These are phyloP conservation scores for Eueremaeus valkanovi DNA, from an alignment of 2,888 invertebrate genomes.

Conservation along the genomic window DNA sequence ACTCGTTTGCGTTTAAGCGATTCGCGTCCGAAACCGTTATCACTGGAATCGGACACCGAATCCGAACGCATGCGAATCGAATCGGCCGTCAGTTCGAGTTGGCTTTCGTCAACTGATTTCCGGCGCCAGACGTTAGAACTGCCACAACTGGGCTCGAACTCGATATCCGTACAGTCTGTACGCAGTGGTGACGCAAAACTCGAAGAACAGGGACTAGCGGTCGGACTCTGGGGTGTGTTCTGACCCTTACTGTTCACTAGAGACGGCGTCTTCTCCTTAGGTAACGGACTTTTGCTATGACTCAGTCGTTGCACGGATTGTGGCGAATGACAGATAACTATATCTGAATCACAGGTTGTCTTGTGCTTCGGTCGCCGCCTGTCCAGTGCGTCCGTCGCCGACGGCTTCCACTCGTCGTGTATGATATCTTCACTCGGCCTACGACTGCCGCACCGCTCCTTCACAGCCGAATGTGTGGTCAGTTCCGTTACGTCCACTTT, in stretches of 20 bases:
- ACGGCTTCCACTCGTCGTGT: conserved; percentile 41
- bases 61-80: conserved; percentile 26
- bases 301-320: conserved; percentile 48
- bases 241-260: conserved; percentile 24
- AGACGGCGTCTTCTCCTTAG: conserved; percentile 38
- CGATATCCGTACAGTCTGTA: conserved; percentile 41
- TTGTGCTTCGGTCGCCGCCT: conserved; percentile 43
- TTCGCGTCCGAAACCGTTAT: conserved; percentile 29
- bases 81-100: not conserved
- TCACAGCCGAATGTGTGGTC: not conserved
- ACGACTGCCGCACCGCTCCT: conserved; percentile 15
- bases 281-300: conserved; percentile 46
- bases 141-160: conserved; percentile 27
- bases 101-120: conserved; percentile 40
- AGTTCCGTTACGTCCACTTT: conserved; percentile 25
- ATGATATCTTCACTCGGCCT: conserved; percentile 22
- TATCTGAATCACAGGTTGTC: conserved; percentile 50
- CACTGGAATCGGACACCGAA: conserved; percentile 35
- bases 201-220: conserved; percentile 44
- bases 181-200: conserved; percentile 44
- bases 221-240: conserved; percentile 44
- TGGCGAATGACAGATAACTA: conserved; percentile 49
- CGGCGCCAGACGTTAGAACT: conserved; percentile 38
- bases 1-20: conserved; percentile 42
- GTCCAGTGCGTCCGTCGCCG: conserved; percentile 37